Base-by-base conservation (phyloP, 2,888 invertebrate species). In the Thalpophila matura region DNA sequence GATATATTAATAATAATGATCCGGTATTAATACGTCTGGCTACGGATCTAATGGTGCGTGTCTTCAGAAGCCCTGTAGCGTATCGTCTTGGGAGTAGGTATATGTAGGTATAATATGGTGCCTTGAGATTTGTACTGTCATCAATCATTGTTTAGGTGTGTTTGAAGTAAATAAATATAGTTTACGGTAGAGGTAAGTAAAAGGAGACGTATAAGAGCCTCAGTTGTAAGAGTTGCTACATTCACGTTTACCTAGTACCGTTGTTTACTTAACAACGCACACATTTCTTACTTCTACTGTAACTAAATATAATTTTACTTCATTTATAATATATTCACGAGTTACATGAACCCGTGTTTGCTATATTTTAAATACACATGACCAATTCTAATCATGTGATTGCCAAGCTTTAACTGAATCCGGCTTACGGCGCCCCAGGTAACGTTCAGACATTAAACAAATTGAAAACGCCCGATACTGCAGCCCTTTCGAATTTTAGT, bases 1-100 rank as follows among this genome's bases (percentile, higher is more conserved):
- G 87, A 88, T 89, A 84, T 89, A 90, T 90, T 90, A 89, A 86
- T 89, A 90, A 87, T 87, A 88, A 87, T 86, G 87, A 86, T 71
- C 76, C 79, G 74, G 81, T 86, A 89, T 88, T 90, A 88, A 89
- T 89, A 86, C 68, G 83, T 86, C 80, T 84, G 76, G 77, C 70
- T 83, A 82, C 72, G 74, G 75, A 76, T 83, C 83, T 87, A 89
- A 89, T 89, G 87, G 85, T 73, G 81, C 82, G 79, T 85, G 81
- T 84, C 84, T 83, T 75, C 49, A 71, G 61, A 74, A 81, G 77
- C 77, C 66, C 54, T 76, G 79, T 78, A 79, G 75, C 80, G 77
- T 82, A 79, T 75, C 84, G 74, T 77, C 66, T 79, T 69, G 57
- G 69, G 42, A 55, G 43, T 47, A 51, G 35, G 35, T 63, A 59